phyloP scores from a whole-genome alignment of 2,113 vertebrate genomes.

The Tachuris rubrigastra region DNA sequence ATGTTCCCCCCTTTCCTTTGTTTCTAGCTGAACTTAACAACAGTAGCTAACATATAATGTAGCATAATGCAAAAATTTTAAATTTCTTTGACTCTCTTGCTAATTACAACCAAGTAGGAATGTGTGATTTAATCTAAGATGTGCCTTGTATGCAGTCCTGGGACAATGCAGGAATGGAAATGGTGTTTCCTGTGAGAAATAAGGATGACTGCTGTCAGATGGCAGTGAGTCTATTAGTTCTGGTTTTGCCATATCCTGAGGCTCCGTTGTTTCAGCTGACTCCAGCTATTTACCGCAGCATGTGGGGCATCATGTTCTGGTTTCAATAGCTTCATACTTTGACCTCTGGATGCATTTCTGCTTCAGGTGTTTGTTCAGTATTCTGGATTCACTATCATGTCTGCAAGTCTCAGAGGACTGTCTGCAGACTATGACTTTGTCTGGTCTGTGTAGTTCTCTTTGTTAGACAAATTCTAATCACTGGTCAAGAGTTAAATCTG shows the following conservation, averaged over 20 bases:
- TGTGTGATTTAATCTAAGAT: not conserved
- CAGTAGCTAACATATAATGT: not conserved
- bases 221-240: not conserved
- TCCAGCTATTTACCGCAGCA: constrained; percentile 51
- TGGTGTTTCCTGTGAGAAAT: not conserved
- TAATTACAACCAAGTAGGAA: not conserved
- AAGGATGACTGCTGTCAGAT: not conserved
- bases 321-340: constrained; percentile 2
- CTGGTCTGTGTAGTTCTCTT: not conserved
- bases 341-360: constrained; percentile 31
- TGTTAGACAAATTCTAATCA: not conserved
- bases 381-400: not conserved
- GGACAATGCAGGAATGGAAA: not conserved
- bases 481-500: not conserved
- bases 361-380: constrained; percentile 26
- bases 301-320: not conserved
- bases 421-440: not conserved
- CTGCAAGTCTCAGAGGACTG: not conserved
- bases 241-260: constrained; percentile 35
- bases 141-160: not conserved
- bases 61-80: not conserved
- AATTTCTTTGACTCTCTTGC: not conserved
- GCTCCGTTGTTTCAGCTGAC: constrained; percentile 40
- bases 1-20: not conserved
- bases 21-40: not conserved